Evolutionary conservation across 2,113 vertebrate genomes (phyloP).

Genomic region (Catharus minimus): DNA sequence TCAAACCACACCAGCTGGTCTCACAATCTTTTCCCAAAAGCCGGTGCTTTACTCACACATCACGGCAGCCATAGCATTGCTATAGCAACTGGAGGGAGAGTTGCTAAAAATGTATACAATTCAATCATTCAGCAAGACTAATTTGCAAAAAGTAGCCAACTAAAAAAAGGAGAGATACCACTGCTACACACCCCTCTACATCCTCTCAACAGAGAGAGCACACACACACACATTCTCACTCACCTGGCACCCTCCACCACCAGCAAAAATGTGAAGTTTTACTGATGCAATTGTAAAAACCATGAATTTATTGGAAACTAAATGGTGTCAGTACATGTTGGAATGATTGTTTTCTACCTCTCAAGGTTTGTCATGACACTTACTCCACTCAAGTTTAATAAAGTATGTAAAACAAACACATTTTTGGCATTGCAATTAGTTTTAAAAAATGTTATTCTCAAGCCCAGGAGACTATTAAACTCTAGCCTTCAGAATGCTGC

Average conservation of each 20-base stretch:
- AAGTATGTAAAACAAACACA: neutral
- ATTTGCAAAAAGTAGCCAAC: neutral
- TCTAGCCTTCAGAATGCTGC: neutral
- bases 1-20: neutral
- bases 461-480: neutral
- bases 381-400: neutral
- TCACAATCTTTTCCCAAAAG: neutral
- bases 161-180: neutral
- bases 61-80: accelerated
- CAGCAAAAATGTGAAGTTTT: neutral
- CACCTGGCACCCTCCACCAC: neutral
- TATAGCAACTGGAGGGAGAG: neutral
- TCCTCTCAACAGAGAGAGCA: accelerated
- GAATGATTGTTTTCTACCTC: neutral
- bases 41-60: neutral
- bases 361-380: neutral
- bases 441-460: neutral
- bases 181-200: neutral
- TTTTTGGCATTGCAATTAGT: neutral
- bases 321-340: neutral
- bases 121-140: neutral
- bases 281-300: neutral
- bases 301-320: neutral
- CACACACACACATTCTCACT: accelerated
- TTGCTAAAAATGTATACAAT: neutral